Percentiles rank a stretch among this genome's conserved stretches.
Evolutionary conservation across 2,113 vertebrate genomes (phyloP).

Genomic region (Thermophis baileyi): DNA sequence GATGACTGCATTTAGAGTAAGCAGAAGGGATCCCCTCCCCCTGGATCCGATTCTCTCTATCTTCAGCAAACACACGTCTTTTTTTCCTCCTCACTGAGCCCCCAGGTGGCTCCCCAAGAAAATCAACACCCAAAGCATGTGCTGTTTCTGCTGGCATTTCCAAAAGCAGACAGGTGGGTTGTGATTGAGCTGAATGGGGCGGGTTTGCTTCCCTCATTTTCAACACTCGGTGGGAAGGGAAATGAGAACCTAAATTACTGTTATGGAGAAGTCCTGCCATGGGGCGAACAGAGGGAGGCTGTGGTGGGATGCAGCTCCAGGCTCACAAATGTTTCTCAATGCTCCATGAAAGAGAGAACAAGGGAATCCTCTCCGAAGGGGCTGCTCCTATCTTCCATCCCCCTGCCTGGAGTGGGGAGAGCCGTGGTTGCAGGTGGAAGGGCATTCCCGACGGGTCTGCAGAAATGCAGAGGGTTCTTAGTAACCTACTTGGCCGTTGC

Average conservation of each 20-base stretch:
- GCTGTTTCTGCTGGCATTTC: slow-evolving; percentile 53
- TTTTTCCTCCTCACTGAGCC: slow-evolving; percentile 42
- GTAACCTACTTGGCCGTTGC: background rate
- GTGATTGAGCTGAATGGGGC: slow-evolving; percentile 41
- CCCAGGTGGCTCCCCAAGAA: slow-evolving; percentile 45
- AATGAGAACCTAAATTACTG: background rate
- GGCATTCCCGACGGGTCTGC: background rate
- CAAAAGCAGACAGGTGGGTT: slow-evolving; percentile 47
- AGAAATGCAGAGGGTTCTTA: background rate
- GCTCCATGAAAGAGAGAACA: background rate
- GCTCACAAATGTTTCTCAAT: background rate
- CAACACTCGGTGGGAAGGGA: slow-evolving; percentile 31
- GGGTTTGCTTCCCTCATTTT: slow-evolving; percentile 22
- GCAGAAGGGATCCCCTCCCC: slow-evolving; percentile 12
- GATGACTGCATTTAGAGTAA: slow-evolving; percentile 5
- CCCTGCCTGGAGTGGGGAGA: background rate
- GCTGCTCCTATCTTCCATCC: background rate
- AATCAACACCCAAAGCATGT: slow-evolving; percentile 51
- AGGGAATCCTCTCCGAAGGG: background rate
- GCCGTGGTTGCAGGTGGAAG: background rate
- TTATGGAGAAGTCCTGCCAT: background rate
- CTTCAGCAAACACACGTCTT: slow-evolving; percentile 46
- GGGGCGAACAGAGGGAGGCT: background rate
- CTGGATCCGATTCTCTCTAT: slow-evolving; percentile 46
- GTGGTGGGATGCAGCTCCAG: background rate